Percentiles rank a stretch among this genome's conserved stretches.
Evolutionary conservation across 2,888 invertebrate genomes (phyloP).

Genomic region (Pterostichus niger): DNA sequence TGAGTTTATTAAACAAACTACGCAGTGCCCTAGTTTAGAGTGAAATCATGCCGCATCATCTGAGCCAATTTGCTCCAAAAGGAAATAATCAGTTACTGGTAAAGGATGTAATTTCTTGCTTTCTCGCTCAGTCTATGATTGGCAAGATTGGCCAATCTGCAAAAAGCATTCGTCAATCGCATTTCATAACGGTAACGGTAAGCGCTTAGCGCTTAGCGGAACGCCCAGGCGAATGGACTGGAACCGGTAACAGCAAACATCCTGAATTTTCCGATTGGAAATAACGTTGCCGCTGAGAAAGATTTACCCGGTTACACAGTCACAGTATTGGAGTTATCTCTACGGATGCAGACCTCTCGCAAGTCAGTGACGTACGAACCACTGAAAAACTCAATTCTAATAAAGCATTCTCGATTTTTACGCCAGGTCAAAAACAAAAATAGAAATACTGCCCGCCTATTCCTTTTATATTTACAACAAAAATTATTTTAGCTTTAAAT

Average conservation of each 20-base stretch:
- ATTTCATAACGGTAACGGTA: slow-evolving; percentile 29
- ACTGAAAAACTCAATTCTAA: background rate
- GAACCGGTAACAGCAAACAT: slow-evolving; percentile 59
- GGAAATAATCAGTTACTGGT: slow-evolving; percentile 34
- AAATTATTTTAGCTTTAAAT: too few relatives aligned
- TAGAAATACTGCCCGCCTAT: background rate
- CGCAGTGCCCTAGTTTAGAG: background rate
- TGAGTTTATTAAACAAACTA: too few relatives aligned
- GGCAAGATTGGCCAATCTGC: slow-evolving; percentile 4
- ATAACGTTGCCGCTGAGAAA: background rate
- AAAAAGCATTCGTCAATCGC: slow-evolving; percentile 30
- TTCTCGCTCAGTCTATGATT: slow-evolving; percentile 18
- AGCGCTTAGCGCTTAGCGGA: background rate
- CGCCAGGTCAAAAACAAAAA: background rate
- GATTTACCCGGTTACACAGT: slow-evolving; percentile 35
- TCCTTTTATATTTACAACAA: too few relatives aligned
- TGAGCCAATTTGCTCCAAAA: slow-evolving; percentile 42
- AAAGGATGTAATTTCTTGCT: slow-evolving; percentile 26
- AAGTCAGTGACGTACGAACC: background rate
- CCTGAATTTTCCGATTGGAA: slow-evolving; percentile 59
- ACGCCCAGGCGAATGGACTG: background rate
- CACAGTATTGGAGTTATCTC: background rate
- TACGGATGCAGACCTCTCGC: background rate
- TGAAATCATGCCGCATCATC: background rate
- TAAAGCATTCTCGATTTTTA: background rate